Evolutionary conservation across 2,888 invertebrate species (phyloP).

Genomic region (Drosophila ustulata): DNA sequence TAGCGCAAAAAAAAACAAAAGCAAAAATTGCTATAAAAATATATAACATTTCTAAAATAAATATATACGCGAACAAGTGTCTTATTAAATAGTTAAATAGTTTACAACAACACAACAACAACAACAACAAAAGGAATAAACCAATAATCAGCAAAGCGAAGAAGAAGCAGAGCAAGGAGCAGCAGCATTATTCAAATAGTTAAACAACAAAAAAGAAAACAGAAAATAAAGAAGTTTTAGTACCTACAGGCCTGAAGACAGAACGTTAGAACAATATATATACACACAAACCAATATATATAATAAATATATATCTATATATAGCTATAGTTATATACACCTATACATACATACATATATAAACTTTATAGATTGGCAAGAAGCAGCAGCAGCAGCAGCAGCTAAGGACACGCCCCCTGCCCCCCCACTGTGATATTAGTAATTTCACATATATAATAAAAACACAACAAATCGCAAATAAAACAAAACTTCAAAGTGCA

Average conservation of each 20-base stretch:
- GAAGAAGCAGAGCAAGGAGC: slow-evolving; percentile 18
- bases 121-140: slow-evolving; percentile 18
- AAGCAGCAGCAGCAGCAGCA: slow-evolving; percentile 31
- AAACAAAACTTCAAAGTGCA: slow-evolving; percentile 40
- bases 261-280: slow-evolving; percentile 65
- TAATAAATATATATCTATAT: slow-evolving; percentile 44
- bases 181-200: slow-evolving; percentile 53
- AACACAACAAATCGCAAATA: not conserved
- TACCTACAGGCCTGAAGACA: slow-evolving; percentile 76
- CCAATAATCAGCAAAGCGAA: slow-evolving; percentile 32
- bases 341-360: slow-evolving; percentile 40
- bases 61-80: slow-evolving; percentile 81
- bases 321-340: slow-evolving; percentile 49
- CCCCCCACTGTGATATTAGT: slow-evolving; percentile 65
- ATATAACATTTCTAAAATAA: slow-evolving; percentile 44
- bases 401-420: slow-evolving; percentile 41
- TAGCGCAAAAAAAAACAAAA: slow-evolving; percentile 7
- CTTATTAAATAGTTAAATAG: slow-evolving; percentile 76
- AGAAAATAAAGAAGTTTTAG: slow-evolving; percentile 61
- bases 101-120: slow-evolving; percentile 33
- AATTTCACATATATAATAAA: slow-evolving; percentile 58
- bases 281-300: slow-evolving; percentile 55
- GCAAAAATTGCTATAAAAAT: slow-evolving; percentile 41
- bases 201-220: slow-evolving; percentile 25
- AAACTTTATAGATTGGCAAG: slow-evolving; percentile 55